A percentile compares a stretch with the other conserved stretches of the same genome.
phyloP scores from a whole-genome alignment of 2,113 vertebrate species.

The Pomatostomus ruficeps region DNA sequence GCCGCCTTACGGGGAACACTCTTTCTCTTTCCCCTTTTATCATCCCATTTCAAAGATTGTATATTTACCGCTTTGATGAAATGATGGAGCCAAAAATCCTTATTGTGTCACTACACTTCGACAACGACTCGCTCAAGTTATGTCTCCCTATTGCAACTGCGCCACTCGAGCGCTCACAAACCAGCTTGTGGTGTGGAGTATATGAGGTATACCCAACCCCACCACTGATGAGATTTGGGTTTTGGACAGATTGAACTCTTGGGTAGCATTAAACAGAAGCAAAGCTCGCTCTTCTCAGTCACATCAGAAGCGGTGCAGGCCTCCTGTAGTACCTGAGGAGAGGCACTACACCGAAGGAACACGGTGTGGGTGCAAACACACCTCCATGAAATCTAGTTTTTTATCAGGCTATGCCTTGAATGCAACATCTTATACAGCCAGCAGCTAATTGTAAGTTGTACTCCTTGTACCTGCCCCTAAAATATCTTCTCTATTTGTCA shows the following conservation, averaged over 20 bases:
- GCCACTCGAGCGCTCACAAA: rapidly evolving
- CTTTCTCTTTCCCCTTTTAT: not conserved
- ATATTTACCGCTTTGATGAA: not conserved
- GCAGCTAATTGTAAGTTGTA: not conserved
- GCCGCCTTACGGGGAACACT: not conserved
- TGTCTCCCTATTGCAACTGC: not conserved
- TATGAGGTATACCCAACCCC: not conserved
- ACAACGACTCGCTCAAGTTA: rapidly evolving
- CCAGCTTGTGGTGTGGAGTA: rapidly evolving
- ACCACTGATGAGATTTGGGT: not conserved
- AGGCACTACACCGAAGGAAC: not conserved
- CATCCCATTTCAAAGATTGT: rapidly evolving
- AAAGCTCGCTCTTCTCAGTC: not conserved
- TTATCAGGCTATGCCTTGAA: not conserved
- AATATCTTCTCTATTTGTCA: not conserved
- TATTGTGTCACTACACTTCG: not conserved
- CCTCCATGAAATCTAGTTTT: not conserved
- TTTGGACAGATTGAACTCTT: not conserved
- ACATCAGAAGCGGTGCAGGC: not conserved
- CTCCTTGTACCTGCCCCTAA: not conserved
- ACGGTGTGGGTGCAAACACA: not conserved
- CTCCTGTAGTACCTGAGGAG: not conserved
- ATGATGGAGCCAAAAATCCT: not conserved
- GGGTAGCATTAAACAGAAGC: not conserved
- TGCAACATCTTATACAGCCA: not conserved